These are phyloP conservation scores for Zeugodacus cucurbitae DNA, from an alignment of 1,140 invertebrate species.

Conservation along the genomic window DNA sequence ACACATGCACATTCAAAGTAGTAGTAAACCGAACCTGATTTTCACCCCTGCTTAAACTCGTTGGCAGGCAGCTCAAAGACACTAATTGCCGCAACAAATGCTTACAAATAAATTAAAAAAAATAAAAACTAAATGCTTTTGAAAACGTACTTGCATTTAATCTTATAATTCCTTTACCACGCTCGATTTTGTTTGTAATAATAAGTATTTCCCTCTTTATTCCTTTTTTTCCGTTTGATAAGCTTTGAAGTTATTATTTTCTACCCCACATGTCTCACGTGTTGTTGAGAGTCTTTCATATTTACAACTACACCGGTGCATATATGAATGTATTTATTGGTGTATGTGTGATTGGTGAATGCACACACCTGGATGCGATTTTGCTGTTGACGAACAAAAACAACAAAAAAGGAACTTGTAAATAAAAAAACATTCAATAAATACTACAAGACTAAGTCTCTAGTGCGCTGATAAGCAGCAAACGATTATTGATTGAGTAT, in stretches of 20 bases:
- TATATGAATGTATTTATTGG: neutral
- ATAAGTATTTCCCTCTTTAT: neutral
- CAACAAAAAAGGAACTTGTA: neutral
- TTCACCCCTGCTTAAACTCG: neutral
- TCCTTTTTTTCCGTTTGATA: neutral
- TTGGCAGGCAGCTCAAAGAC: neutral
- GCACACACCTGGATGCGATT: conserved; percentile 35
- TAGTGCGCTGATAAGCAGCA: neutral
- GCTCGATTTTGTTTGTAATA: neutral
- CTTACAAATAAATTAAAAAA: neutral
- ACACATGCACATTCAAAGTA: neutral
- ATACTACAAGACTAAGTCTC: neutral
- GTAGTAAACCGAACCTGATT: neutral
- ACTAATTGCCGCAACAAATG: neutral
- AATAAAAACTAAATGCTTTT: neutral
- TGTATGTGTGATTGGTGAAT: neutral
- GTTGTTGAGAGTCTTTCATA: too few species aligned
- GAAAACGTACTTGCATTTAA: neutral
- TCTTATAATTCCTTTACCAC: neutral
- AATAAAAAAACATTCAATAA: neutral
- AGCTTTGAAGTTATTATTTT: neutral
- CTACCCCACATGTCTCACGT: conserved; percentile 18
- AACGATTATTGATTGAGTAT: neutral
- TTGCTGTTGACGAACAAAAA: neutral
- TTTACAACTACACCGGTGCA: too few species aligned